phyloP scores from a whole-genome alignment of 2,797 vertebrate genomes.

The Lates japonicus region DNA sequence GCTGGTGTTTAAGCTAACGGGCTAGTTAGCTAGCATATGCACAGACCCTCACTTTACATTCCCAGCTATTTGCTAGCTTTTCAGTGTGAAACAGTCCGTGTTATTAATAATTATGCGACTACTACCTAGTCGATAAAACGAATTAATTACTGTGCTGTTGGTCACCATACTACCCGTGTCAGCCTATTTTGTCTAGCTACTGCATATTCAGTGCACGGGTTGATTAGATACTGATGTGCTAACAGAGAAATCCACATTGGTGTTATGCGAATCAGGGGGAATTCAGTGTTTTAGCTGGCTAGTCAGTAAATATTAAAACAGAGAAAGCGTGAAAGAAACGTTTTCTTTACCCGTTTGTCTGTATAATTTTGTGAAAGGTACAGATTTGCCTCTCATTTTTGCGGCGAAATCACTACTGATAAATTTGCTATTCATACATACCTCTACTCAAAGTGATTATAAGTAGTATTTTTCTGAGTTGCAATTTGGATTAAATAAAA shows the following conservation, averaged over 20 bases:
- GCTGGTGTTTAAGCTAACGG: background rate
- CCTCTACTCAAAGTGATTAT: background rate
- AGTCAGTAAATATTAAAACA: background rate
- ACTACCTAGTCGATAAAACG: accelerated
- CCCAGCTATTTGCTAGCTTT: background rate
- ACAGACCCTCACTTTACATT: background rate
- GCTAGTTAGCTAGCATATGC: slow-evolving; percentile 4
- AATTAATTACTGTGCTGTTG: accelerated
- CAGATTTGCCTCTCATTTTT: background rate
- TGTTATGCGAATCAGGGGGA: background rate
- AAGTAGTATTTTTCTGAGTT: background rate
- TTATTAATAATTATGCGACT: background rate
- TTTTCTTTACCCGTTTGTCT: background rate
- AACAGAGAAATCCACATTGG: background rate
- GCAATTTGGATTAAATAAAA: background rate
- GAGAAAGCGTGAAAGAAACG: accelerated
- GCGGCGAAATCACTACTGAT: background rate
- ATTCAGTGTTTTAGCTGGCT: background rate
- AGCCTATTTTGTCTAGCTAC: background rate
- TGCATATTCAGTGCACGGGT: background rate
- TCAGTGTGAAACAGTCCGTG: accelerated
- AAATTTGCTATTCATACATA: background rate
- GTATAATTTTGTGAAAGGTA: background rate
- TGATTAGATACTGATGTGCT: background rate
- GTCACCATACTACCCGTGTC: background rate